Evolutionary conservation across 1,140 invertebrate genomes (phyloP).

Genomic region (Leptopilina boulardi): DNA sequence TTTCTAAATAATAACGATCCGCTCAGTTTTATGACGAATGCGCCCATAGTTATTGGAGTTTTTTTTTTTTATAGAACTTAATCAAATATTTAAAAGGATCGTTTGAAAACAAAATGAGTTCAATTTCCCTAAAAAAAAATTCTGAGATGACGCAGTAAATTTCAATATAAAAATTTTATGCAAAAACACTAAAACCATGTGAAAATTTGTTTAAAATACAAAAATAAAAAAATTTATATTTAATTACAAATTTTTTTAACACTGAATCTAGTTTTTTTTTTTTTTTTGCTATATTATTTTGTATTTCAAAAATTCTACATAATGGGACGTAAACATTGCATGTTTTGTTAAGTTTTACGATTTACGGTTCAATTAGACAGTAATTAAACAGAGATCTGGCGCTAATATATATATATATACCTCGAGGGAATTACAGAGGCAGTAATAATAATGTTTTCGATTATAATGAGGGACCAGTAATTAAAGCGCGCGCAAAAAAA

Average conservation of each 20-base stretch:
- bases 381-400: background rate
- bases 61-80: constrained; percentile 1
- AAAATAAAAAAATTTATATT: too few species aligned
- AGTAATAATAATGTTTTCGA: constrained; percentile 18
- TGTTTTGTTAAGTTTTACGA: background rate
- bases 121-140: constrained; percentile 3
- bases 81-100: background rate
- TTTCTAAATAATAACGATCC: constrained; percentile 34
- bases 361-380: constrained; percentile 1
- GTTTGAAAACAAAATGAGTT: background rate
- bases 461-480: background rate
- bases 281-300: too few species aligned
- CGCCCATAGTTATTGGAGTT: background rate
- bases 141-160: background rate
- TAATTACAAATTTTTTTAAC: background rate
- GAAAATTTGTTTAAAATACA: too few species aligned
- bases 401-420: too few species aligned
- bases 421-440: background rate
- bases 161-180: background rate
- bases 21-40: background rate
- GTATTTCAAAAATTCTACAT: too few species aligned
- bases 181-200: too few species aligned
- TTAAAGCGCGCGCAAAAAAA: background rate
- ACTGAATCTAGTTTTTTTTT: background rate
- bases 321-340: background rate